Conservation (phyloP, 2,888 invertebrate genomes). For the Dicyrtomina minuta region DNA sequence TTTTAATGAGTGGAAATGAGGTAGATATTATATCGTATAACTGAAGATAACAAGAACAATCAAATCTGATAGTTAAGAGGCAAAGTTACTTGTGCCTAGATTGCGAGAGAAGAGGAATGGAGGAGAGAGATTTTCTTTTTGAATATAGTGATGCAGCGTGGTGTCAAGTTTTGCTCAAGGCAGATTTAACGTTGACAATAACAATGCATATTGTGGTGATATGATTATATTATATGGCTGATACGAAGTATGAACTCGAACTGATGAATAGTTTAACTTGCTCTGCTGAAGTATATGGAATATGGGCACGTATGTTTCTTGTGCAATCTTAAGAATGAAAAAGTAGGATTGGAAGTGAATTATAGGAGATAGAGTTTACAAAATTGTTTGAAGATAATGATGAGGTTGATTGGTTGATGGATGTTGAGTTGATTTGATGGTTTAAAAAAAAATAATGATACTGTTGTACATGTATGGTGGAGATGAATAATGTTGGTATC, state of each 20-base stretch:
- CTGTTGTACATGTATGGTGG: too few species aligned
- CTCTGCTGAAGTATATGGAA: neutral
- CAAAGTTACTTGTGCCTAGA: neutral
- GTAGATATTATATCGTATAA: neutral
- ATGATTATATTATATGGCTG: neutral
- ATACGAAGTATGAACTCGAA: neutral
- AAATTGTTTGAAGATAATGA: neutral
- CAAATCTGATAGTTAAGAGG: neutral
- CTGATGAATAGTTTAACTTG: neutral
- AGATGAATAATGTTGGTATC: constrained; percentile 2
- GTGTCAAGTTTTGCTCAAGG: constrained; percentile 16
- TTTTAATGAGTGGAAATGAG: too few species aligned
- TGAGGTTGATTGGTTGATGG: constrained; percentile 3
- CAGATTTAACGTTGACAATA: neutral
- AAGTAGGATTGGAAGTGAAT: neutral
- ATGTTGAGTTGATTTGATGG: neutral
- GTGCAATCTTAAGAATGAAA: neutral
- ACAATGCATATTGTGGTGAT: neutral
- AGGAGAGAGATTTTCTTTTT: constrained; percentile 7
- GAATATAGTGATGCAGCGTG: neutral
- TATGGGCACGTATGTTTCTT: too few species aligned
- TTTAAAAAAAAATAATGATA: neutral
- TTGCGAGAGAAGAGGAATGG: neutral
- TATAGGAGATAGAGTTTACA: too few species aligned
- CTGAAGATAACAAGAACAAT: neutral